Base-by-base conservation (phyloP, 2,888 invertebrate genomes). In the Ichneumon xanthorius region DNA sequence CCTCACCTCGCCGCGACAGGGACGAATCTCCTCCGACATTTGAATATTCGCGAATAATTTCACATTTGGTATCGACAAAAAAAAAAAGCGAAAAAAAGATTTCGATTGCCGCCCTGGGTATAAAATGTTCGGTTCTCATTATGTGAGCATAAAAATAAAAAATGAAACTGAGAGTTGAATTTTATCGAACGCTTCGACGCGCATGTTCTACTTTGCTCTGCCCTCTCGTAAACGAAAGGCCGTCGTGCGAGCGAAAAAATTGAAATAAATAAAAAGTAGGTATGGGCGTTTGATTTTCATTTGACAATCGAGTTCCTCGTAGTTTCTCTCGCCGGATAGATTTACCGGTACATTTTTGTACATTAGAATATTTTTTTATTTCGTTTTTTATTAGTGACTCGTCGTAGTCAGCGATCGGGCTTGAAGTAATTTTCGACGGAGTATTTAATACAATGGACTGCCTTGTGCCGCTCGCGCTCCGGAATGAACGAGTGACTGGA, bases 201-300 rank as follows among this genome's bases (percentile, higher is more conserved):
- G 73, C 80, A 58, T 37, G 84, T 73, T 84, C 84, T 73, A 84
- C 71, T 81, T 84, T 80, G 72, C 72, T 37, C 40, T 48, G 33
- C 37, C 48, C 68, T 61, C 55, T 50, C 16, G 30, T 72, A n/a
- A 0, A 16, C 5, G 9, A 61, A 16, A 0, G 61, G 30, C 19
- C 40, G 22, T 55, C 14, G 22, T 55, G 0, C 22, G 19, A 9
- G 22, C 11, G 22, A 55, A 22, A 55, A 48, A 37, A 45, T 3
- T n/a, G 63, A 65, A 65, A 26, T 3, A 14, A 14, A 5, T 4
- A 68, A 48, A 33, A 61, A 37, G 55, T 22, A 40, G 19, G 65
- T 55, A 53, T 37, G 11, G 40, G 65, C 30, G 61, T 80, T 80
- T 65, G 55, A 73, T 76, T 70, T 81, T 76, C 19, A 68, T 68